Evolutionary conservation across 2,888 invertebrate genomes (phyloP).

Genomic region (Andrena flavipes): DNA sequence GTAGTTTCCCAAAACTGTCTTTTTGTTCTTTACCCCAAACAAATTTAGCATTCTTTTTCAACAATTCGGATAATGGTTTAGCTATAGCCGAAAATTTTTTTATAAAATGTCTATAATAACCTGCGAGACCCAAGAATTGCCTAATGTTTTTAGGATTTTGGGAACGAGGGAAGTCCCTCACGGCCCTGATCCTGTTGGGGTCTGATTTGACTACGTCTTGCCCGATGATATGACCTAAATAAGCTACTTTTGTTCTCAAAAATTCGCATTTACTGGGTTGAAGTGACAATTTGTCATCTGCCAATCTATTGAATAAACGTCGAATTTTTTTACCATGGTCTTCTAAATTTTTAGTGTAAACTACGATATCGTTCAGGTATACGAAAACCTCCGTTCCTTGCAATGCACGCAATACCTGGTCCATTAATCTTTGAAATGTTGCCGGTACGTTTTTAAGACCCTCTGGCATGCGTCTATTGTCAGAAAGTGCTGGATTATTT

Average conservation of each 20-base stretch:
- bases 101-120: background rate
- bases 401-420: background rate
- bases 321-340: background rate
- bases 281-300: background rate
- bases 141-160: too few species aligned
- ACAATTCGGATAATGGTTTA: conserved; percentile 7
- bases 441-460: background rate
- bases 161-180: too few species aligned
- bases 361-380: background rate
- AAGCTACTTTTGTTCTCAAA: background rate
- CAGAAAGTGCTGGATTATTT: too few species aligned
- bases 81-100: background rate
- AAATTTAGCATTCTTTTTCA: conserved; percentile 12
- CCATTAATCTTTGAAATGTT: background rate
- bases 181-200: too few species aligned
- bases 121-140: background rate
- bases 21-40: conserved; percentile 1
- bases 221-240: background rate
- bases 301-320: background rate
- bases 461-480: background rate
- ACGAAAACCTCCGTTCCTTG: background rate
- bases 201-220: background rate
- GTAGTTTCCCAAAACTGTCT: background rate
- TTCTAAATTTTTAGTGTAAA: background rate
- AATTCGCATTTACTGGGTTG: background rate